Evolutionary conservation across 2,888 invertebrate species (phyloP).

Genomic region (Apocheima hispidaria): DNA sequence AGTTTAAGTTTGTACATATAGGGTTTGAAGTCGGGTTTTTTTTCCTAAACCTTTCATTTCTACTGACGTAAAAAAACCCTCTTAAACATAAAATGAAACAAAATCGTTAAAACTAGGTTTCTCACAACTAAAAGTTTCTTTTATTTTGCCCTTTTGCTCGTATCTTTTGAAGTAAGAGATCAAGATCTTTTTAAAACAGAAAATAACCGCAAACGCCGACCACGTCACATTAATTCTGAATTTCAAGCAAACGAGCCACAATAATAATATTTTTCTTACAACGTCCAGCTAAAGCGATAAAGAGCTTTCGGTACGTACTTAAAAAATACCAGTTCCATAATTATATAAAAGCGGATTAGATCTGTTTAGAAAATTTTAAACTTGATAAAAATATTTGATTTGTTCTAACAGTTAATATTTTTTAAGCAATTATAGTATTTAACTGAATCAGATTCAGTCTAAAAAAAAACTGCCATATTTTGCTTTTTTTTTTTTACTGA

Average conservation of each 20-base stretch:
- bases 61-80: too few relatives aligned
- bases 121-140: too few relatives aligned
- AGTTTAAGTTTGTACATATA: too few relatives aligned
- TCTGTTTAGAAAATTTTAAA: background rate
- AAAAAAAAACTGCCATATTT: too few relatives aligned
- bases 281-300: background rate
- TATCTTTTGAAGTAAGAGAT: background rate
- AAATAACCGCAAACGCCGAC: conserved; percentile 1
- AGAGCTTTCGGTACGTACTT: background rate
- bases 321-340: background rate
- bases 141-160: background rate
- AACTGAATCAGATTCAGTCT: too few relatives aligned
- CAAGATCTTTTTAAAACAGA: conserved; percentile 4
- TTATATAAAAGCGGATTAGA: background rate
- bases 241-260: conserved; percentile 10
- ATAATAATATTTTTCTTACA: conserved; percentile 6
- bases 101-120: too few relatives aligned
- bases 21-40: too few relatives aligned
- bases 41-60: too few relatives aligned
- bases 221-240: conserved; percentile 8
- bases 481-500: too few relatives aligned
- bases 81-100: too few relatives aligned
- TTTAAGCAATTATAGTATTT: too few relatives aligned
- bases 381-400: background rate
- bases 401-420: too few relatives aligned